Evolutionary conservation across 2,113 vertebrate species (phyloP).

Genomic region (Brachypteracias leptosomus): DNA sequence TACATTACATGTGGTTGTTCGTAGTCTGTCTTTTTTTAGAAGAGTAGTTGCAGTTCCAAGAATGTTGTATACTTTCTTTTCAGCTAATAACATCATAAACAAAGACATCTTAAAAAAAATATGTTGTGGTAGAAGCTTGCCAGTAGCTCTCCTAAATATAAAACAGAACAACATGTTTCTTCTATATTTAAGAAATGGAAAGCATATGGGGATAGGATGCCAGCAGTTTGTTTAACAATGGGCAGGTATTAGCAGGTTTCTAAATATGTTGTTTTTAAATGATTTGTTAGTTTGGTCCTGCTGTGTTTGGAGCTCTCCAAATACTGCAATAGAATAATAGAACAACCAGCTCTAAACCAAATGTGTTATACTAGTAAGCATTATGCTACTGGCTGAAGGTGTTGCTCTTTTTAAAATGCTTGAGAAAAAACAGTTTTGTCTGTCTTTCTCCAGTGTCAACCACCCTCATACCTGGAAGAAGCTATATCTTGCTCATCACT

Average conservation of each 20-base stretch:
- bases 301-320: neutral
- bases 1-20: neutral
- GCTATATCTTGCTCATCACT: constrained; percentile 76
- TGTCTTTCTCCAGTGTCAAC: constrained; percentile 33
- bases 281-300: neutral
- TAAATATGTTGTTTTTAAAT: neutral
- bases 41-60: neutral
- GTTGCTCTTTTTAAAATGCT: neutral
- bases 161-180: neutral
- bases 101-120: neutral
- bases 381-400: neutral
- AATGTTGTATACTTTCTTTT: neutral
- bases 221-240: neutral
- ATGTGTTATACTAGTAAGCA: neutral
- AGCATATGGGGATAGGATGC: neutral
- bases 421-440: neutral
- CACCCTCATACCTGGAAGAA: constrained; percentile 68
- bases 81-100: neutral
- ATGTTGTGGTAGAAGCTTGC: neutral
- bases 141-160: neutral
- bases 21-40: neutral
- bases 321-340: neutral
- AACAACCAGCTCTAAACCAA: neutral
- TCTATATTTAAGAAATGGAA: neutral
- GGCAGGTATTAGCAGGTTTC: neutral